Evolutionary conservation across 2,113 vertebrate genomes (phyloP).

Genomic region (Mobula birostris): DNA sequence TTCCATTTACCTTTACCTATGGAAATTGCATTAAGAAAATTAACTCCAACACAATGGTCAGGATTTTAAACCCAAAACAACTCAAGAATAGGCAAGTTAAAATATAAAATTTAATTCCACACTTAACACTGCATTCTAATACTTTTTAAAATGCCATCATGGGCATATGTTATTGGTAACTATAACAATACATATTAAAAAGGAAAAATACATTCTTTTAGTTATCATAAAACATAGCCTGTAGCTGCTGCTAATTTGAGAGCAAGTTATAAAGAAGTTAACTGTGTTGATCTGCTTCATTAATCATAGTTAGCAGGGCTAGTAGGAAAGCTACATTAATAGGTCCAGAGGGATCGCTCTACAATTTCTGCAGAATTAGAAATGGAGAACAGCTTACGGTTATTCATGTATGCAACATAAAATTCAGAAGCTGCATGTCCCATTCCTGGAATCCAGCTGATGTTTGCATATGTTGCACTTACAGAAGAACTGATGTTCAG

Average conservation of each 20-base stretch:
- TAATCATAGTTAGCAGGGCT: conserved; percentile 21
- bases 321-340: conserved; percentile 27
- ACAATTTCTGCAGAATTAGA: conserved; percentile 39
- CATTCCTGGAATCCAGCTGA: conserved; percentile 55
- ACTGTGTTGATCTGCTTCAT: conserved; percentile 31
- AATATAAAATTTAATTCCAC: conserved; percentile 16
- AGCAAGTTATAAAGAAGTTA: conserved; percentile 28
- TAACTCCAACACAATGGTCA: conserved; percentile 26
- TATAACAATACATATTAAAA: neutral
- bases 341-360: conserved; percentile 22
- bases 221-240: neutral
- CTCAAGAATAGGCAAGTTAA: neutral
- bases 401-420: conserved; percentile 55
- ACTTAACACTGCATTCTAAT: neutral
- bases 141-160: neutral
- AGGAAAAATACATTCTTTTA: neutral
- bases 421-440: conserved; percentile 50
- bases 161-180: neutral
- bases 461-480: conserved; percentile 56
- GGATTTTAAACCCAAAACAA: conserved; percentile 21
- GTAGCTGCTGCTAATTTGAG: neutral
- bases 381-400: conserved; percentile 49
- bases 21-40: conserved; percentile 58
- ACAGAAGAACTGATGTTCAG: conserved; percentile 54
- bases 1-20: conserved; percentile 74